Evolutionary conservation across 2,113 vertebrate genomes (phyloP), one percentile per base, ranked within the genome.

Genomic region (Bucco capensis): DNA sequence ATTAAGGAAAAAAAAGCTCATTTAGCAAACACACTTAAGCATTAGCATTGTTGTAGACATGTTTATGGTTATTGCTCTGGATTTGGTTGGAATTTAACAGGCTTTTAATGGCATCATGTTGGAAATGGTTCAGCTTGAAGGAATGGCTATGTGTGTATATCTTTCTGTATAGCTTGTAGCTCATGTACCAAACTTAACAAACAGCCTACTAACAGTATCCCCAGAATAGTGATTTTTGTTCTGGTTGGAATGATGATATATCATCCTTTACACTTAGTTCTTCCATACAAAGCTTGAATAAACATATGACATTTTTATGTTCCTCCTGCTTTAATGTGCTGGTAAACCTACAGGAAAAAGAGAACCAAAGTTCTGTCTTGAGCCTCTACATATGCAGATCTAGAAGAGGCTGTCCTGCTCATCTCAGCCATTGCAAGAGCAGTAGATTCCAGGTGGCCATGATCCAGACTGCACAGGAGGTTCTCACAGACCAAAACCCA

Each of bases 41-140:
- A 93, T 81, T 83, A 66, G 46, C 81, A 71, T 76, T 51, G 37
- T 37, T 86, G 51, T 77, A 69, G 74, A 64, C 82, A 70, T 3
- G 33, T 70, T 88, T 86, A 94, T 66, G 40, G 54, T 88, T 95
- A 94, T 94, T 90, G 89, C 91, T 92, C 81, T 72, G 75, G 54
- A 65, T 83, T 91, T 21, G 85, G 70, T 37, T 90, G 77, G 86
- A 90, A 85, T 90, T 83, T 79, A 92, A 86, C 76, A 75, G 74
- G 76, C 50, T 89, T 81, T 89, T 89, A 93, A 87, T 73, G 54
- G 69, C 89, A 81, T 89, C 46, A 75, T 88, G 95, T 75, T 88
- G 67, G 92, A 87, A 93, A 81, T 79, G 69, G 83, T 75, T 92
- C 88, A 76, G 91, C 72, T 72, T 58, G 53, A 84, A 86, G 75